Base-by-base conservation (phyloP, 2,113 vertebrate species). In the Dipodomys merriami region DNA sequence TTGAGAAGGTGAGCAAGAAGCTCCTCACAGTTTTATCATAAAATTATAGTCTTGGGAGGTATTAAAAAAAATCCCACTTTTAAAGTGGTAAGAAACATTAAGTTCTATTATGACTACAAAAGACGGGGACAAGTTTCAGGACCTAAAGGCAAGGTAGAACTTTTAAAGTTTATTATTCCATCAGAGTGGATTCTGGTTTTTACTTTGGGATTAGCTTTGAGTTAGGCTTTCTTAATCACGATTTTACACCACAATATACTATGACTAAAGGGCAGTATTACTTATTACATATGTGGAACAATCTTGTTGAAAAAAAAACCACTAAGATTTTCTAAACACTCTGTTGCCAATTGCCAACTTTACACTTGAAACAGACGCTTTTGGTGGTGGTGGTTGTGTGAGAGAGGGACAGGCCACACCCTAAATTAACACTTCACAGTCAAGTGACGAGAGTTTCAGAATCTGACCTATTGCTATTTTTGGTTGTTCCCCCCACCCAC, bases 371-470 rank as follows among this genome's bases (percentile, higher is more conserved):
- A 68, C 79, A 81, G 94, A 81, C 1, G 53, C 15, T 57, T 57
- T 57, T n/a, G 13, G 18, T 44, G n/a, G 53, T n/a, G 49, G 62
- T 20, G 65, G 77, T 49, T 30, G 65, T n/a, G 65, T 23, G 20
- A 80, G 49, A 73, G 67, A 94, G 83, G 91, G 88, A 90, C 89
- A 91, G 78, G 87, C 95, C 97, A 97, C 97, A 95, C 97, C 96
- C 97, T 80, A 91, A 82, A 71, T 33, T 67, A 44, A 69, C 64
- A 22, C 73, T 83, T 49, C 72, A 65, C 35, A 64, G 65, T 19
- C 49, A 95, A 95, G 94, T 87, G 92, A 89, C 9, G 91, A 77
- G 82, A 95, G 89, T 95, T 94, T 94, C 89, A 87, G 46, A 62
- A 77, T 78, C 76, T 44, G 30, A 83, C 86, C 83, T 30, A 67